Conservation (phyloP, 2,797 vertebrate species). For the Amniataba percoides region DNA sequence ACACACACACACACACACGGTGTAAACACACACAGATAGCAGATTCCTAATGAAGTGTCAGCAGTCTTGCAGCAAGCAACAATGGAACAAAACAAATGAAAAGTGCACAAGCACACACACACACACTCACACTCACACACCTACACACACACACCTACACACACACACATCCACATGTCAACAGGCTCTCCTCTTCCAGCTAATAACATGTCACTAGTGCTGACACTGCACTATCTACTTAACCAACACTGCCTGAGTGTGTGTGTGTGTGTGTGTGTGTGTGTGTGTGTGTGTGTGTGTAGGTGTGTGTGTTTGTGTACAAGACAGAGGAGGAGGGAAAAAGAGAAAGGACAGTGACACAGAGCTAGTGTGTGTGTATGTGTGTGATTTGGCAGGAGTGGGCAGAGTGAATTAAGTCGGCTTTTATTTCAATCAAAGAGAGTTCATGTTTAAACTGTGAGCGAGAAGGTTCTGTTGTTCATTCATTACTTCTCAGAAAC, state of each 20-base stretch:
- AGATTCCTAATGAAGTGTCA: slow-evolving; percentile 71
- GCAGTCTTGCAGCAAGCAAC: slow-evolving; percentile 57
- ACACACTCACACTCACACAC: slow-evolving; percentile 3
- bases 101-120: neutral
- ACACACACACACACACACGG: neutral
- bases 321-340: neutral
- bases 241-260: slow-evolving; percentile 34
- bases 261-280: slow-evolving; percentile 25
- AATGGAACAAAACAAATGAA: slow-evolving; percentile 63
- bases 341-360: slow-evolving; percentile 16
- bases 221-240: slow-evolving; percentile 71
- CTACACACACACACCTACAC: slow-evolving; percentile 29
- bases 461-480: slow-evolving; percentile 30
- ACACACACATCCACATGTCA: slow-evolving; percentile 53
- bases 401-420: slow-evolving; percentile 30
- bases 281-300: slow-evolving; percentile 28
- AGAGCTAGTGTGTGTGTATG: slow-evolving; percentile 6
- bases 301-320: slow-evolving; percentile 15
- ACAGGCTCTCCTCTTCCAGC: slow-evolving; percentile 58
- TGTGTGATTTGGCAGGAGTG: slow-evolving; percentile 11
- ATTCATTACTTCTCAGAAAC: slow-evolving; percentile 31
- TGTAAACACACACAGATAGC: neutral
- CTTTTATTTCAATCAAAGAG: slow-evolving; percentile 47
- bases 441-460: slow-evolving; percentile 20
- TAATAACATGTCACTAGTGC: slow-evolving; percentile 75